Percentiles rank a stretch among this genome's conserved stretches.
Evolutionary conservation across 2,888 invertebrate genomes (phyloP).

Genomic region (Meliscaeva auricollis): DNA sequence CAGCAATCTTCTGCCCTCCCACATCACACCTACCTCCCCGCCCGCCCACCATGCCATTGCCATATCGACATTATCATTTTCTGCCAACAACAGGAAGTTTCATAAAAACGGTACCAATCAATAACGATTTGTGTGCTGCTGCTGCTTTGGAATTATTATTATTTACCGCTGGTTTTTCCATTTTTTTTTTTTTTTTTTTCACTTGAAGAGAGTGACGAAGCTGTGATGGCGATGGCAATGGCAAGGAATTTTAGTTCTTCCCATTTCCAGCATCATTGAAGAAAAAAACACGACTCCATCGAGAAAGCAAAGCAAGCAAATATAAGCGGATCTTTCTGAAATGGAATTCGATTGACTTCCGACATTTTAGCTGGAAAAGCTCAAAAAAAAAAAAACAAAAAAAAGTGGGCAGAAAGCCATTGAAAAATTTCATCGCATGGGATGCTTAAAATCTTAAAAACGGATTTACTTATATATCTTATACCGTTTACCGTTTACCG

Average conservation of each 20-base stretch:
- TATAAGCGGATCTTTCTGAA: not conserved
- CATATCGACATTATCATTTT: not conserved
- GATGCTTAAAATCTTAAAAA: constrained; percentile 3
- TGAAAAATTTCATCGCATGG: constrained; percentile 5
- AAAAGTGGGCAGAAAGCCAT: constrained; percentile 19
- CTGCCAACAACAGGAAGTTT: constrained; percentile 30
- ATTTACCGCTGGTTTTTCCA: not conserved
- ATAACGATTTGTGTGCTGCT: constrained; percentile 7
- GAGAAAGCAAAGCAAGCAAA: constrained; percentile 1
- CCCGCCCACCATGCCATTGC: not conserved
- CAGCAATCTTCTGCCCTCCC: not conserved
- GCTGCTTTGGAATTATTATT: constrained; percentile 1
- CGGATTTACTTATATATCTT: constrained; percentile 1
- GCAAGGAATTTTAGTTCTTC: not conserved
- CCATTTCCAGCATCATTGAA: not conserved
- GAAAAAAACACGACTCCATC: not conserved
- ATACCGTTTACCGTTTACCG: too few relatives aligned
- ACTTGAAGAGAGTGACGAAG: constrained; percentile 15
- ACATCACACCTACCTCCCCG: not conserved
- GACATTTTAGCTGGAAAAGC: constrained; percentile 34
- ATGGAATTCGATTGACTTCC: constrained; percentile 18
- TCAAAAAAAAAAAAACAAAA: not conserved
- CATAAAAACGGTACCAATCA: constrained; percentile 16
- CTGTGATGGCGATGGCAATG: not conserved
- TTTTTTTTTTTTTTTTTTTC: not conserved